These are phyloP conservation scores for Numenius phaeopus DNA, from an alignment of 2,797 vertebrate species.

Conservation along the genomic window DNA sequence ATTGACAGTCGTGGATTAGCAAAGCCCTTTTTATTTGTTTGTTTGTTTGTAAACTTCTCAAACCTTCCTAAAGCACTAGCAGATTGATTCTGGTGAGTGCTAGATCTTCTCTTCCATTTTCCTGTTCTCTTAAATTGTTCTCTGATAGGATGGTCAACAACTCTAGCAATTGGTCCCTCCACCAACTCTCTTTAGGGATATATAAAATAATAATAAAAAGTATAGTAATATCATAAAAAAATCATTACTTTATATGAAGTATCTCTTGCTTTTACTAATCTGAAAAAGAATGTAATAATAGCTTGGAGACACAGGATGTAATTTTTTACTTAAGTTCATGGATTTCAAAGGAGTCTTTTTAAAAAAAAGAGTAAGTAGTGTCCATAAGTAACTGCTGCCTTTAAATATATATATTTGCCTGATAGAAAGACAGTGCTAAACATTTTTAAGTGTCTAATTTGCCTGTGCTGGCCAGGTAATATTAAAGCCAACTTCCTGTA, in stretches of 20 bases:
- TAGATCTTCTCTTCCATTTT: not conserved
- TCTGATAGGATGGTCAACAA: not conserved
- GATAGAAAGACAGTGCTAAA: not conserved
- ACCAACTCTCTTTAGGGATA: not conserved
- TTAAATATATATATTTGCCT: not conserved
- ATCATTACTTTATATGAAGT: not conserved
- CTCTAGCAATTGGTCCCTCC: not conserved
- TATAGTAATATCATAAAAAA: not conserved
- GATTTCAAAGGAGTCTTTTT: not conserved
- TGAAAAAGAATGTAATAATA: not conserved
- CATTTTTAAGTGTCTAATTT: not conserved
- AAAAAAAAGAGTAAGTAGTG: not conserved
- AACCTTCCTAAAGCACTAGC: not conserved
- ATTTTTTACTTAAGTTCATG: not conserved
- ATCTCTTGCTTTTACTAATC: not conserved
- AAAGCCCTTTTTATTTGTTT: not conserved
- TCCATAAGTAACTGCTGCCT: not conserved
- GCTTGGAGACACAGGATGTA: not conserved
- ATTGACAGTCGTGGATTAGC: not conserved
- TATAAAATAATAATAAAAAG: not conserved
- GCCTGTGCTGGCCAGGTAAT: not conserved
- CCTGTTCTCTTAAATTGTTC: not conserved
- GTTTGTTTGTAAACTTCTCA: not conserved
- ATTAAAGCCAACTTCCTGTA: not conserved
- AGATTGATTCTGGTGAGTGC: not conserved